These are phyloP conservation scores for Drosophila baimaii DNA, from an alignment of 1,140 invertebrate genomes.

Conservation along the genomic window DNA sequence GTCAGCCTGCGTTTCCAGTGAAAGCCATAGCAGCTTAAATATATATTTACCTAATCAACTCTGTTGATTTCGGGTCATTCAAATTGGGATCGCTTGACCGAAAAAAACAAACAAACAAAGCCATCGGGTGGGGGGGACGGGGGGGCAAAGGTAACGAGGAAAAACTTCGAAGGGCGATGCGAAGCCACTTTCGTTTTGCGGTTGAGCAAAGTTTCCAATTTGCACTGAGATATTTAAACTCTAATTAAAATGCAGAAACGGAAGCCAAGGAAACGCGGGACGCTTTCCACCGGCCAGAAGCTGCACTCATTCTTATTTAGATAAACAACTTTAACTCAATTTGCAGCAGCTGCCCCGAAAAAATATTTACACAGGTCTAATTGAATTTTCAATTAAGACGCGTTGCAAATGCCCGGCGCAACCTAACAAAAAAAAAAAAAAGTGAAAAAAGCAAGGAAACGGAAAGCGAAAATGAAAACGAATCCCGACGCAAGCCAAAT, in stretches of 20 bases:
- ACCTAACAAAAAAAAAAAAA: slow-evolving; percentile 18
- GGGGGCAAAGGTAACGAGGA: slow-evolving; percentile 18
- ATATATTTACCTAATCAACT: slow-evolving; percentile 63
- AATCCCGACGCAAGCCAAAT: slow-evolving; percentile 66
- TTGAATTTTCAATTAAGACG: slow-evolving; percentile 83
- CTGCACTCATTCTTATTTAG: slow-evolving; percentile 75
- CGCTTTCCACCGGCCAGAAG: slow-evolving; percentile 12
- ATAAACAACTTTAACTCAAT: slow-evolving; percentile 80
- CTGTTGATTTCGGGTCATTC: slow-evolving; percentile 52
- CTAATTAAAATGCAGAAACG: slow-evolving; percentile 78
- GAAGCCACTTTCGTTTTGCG: slow-evolving; percentile 77
- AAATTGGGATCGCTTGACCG: slow-evolving; percentile 60
- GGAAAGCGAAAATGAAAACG: slow-evolving; percentile 17
- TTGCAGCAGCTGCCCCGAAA: slow-evolving; percentile 67
- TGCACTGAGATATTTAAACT: slow-evolving; percentile 79
- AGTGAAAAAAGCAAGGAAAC: slow-evolving; percentile 8
- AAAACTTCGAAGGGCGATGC: slow-evolving; percentile 55
- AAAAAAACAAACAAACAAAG: slow-evolving; percentile 25
- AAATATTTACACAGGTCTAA: slow-evolving; percentile 83
- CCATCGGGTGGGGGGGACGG: background rate
- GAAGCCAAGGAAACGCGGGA: slow-evolving; percentile 4
- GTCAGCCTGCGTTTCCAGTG: background rate
- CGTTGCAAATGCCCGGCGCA: slow-evolving; percentile 54
- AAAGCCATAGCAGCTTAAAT: slow-evolving; percentile 4
- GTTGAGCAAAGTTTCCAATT: slow-evolving; percentile 78